phyloP scores from a whole-genome alignment of 2,113 vertebrate species.

The Labrus mixtus region DNA sequence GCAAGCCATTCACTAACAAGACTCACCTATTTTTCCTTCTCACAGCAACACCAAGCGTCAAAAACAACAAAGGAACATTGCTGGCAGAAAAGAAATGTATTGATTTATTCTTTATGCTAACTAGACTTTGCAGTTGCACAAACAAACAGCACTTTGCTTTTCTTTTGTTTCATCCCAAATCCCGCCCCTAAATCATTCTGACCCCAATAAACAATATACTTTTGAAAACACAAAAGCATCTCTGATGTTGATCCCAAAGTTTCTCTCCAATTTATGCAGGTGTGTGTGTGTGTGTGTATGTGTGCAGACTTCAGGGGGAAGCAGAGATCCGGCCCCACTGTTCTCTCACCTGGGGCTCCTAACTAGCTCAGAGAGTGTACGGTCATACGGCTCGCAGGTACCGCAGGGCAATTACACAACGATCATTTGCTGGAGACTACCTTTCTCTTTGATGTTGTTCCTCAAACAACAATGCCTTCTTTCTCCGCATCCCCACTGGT shows the following conservation, averaged over 20 bases:
- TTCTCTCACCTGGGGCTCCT: conserved; percentile 76
- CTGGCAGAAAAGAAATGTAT: conserved; percentile 59
- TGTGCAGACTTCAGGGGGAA: conserved; percentile 57
- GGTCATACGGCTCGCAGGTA: conserved; percentile 70
- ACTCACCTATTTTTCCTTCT: conserved; percentile 36
- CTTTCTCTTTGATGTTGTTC: conserved; percentile 79
- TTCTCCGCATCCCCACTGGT: conserved; percentile 63
- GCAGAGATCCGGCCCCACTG: conserved; percentile 49
- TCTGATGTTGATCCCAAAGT: conserved; percentile 73
- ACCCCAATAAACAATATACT: conserved; percentile 76
- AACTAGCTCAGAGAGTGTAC: conserved; percentile 76
- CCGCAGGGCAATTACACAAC: conserved; percentile 76
- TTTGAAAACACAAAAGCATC: conserved; percentile 65
- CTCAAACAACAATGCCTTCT: conserved; percentile 78
- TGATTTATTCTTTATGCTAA: conserved; percentile 70
- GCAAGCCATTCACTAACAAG: conserved; percentile 39
- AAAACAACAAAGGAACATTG: conserved; percentile 58
- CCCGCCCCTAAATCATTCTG: conserved; percentile 65
- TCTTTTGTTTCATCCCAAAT: conserved; percentile 75
- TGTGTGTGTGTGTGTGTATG: conserved; percentile 54
- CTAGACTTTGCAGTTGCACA: conserved; percentile 58
- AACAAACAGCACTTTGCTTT: conserved; percentile 64
- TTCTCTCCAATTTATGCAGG: conserved; percentile 59
- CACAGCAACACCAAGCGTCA: conserved; percentile 10
- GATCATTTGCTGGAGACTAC: conserved; percentile 79